Base-by-base conservation (phyloP, 2,797 vertebrate genomes). In the Amniataba percoides region DNA sequence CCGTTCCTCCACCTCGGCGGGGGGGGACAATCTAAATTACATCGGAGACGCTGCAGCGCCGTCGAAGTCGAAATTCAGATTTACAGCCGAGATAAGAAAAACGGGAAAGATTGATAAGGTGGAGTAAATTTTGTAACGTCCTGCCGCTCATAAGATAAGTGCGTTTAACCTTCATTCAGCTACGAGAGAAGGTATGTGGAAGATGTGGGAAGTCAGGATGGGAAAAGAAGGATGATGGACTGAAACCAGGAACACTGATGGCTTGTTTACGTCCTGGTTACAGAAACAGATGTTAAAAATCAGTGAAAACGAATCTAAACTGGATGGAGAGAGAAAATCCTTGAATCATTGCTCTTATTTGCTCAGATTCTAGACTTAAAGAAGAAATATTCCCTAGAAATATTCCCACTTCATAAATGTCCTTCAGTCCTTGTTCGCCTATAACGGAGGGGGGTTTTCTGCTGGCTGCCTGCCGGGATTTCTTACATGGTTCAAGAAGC, bases 21-120 rank as follows among this genome's bases (percentile, higher is more conserved):
- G 27, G n/a, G 49, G 45, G 43, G 19, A n/a, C 71, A 87, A 90
- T 92, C 92, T 91, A 91, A 91, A 92, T 93, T 91, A 79, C 90
- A 93, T 92, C 90, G 78, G 89, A 14, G 55, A 79, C 78, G 81
- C 83, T 0, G 74, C 4, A 34, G 81, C 72, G 60, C 71, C 83
- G 46, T 84, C 49, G 64, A 69, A 60, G 79, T 77, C 43, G 71
- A 80, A 84, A 81, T 79, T 77, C 31, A 4, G 88, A 90, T 90
- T 5, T 55, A 66, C 48, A 3, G 23, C 10, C 8, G 0, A 74
- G 89, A 93, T 92, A 87, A 86, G 82, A 73, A 56, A 70, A 79
- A 74, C 64, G 58, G 71, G 39, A 71, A 61, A 42, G 78, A 72
- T 76, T 77, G 84, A 87, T 86, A 81, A 52, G 39, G 85, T 65